Base-by-base conservation (phyloP, 2,797 vertebrate species). In the Gallirallus australis region DNA sequence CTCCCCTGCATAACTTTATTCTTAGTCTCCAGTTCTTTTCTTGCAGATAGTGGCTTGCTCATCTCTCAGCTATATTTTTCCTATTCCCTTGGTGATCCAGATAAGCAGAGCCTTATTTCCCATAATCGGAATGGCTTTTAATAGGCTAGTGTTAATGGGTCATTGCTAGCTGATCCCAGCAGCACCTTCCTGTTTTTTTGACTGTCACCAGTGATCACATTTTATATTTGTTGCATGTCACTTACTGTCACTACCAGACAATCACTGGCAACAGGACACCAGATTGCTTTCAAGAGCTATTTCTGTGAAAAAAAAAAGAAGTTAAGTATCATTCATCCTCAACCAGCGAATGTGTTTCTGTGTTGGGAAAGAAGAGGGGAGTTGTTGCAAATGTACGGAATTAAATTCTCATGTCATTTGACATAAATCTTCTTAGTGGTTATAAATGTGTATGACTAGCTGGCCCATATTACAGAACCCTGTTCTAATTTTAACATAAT, bases 401-500 rank as follows among this genome's bases (percentile, higher is more conserved):
- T 72, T 90, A 83, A 91, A 91, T 90, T 71, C 84, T 93, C 56
- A 10, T 64, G 40, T 48, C 5, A 0, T 90, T 87, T 94, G 50
- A 83, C 66, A 91, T 64, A 91, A 90, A 92, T 96, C 94, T 61
- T 71, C 69, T 92, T 66, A 88, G 77, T 86, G 82, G 86, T 80
- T 82, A 93, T 84, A 90, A 90, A 86, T 52, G 31, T 23, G 12
- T 37, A 39, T 48, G 66, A 68, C 72, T 82, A 40, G 50, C 40
- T 94, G 91, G 71, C 80, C 89, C 50, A 75, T 50, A 89, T 94
- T 93, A 72, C 37, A 89, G 60, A 13, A 92, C 40, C 11, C 14
- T 90, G 75, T 79, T 86, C 93, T 90, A 95, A 82, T 95, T 90
- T 91, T 79, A 91, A 79, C 6, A 0, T 60, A 86, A 25, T 64